Evolutionary conservation across 2,797 vertebrate genomes (phyloP).

Genomic region (Myotis pilosus): DNA sequence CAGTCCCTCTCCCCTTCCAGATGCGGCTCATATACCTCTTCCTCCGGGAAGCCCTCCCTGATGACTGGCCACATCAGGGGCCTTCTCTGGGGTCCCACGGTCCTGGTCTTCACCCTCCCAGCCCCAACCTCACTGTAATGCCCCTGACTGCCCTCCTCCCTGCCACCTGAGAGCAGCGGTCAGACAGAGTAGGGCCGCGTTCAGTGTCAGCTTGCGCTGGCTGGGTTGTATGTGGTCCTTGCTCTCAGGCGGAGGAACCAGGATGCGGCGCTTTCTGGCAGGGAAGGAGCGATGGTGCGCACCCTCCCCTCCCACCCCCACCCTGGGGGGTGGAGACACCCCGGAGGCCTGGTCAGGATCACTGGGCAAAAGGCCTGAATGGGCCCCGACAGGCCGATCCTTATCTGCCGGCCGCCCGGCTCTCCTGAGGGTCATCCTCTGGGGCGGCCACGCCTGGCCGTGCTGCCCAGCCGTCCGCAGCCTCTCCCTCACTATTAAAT

Average conservation of each 20-base stretch:
- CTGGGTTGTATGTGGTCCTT: accelerated
- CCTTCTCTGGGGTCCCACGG: neutral
- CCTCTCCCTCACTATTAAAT: constrained; percentile 73
- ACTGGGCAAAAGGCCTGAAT: constrained; percentile 76
- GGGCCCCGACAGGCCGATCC: constrained; percentile 81
- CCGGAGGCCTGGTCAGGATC: constrained; percentile 80
- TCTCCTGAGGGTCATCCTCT: constrained; percentile 72
- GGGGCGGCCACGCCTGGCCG: neutral
- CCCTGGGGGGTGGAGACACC: neutral
- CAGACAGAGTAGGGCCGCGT: neutral
- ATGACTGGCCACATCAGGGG: accelerated
- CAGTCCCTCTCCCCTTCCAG: neutral
- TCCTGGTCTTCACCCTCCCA: neutral
- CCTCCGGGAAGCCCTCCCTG: neutral
- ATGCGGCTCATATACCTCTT: neutral
- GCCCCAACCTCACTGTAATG: neutral
- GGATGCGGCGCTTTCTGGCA: neutral
- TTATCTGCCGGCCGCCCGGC: constrained; percentile 78
- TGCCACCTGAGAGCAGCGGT: neutral
- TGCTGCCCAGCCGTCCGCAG: constrained; percentile 56
- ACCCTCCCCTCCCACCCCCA: accelerated
- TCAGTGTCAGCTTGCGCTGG: accelerated
- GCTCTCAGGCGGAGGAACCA: neutral
- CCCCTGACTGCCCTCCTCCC: accelerated
- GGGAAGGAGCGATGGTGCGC: accelerated